Evolutionary conservation across 2,797 vertebrate genomes (phyloP).

Genomic region (Zenarchopterus dispar): DNA sequence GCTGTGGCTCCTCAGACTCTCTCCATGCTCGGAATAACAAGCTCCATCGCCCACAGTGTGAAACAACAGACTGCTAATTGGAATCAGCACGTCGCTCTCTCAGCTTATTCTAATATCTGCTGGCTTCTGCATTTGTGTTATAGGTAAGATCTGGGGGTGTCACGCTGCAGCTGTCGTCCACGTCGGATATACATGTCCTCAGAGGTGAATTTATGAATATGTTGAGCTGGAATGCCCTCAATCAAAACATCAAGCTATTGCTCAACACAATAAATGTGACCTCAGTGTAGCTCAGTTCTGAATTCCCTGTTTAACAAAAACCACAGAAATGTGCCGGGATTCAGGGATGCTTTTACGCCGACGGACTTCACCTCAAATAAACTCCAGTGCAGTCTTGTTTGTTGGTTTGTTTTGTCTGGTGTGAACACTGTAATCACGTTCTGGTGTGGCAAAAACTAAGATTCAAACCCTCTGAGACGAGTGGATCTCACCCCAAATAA

Average conservation of each 20-base stretch:
- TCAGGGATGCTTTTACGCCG: no score
- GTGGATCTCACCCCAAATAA: no score
- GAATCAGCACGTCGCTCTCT: constrained; percentile 78
- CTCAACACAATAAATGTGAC: constrained; percentile 9
- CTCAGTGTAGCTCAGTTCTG: background rate
- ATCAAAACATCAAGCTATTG: background rate
- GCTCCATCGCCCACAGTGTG: constrained; percentile 78
- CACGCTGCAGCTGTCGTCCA: constrained; percentile 55
- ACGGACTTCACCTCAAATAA: no score
- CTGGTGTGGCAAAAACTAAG: no score
- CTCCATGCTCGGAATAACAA: constrained; percentile 79
- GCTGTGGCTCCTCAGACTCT: constrained; percentile 71
- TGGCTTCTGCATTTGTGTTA: constrained; percentile 53
- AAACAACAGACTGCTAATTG: constrained; percentile 83
- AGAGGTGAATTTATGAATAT: constrained; percentile 20
- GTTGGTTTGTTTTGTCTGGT: no score
- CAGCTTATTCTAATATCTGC: constrained; percentile 74
- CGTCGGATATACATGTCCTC: constrained; percentile 24
- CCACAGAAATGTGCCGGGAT: no score
- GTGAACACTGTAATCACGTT: no score
- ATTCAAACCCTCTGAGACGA: no score
- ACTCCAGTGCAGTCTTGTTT: no score
- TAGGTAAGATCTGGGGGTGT: constrained; percentile 60
- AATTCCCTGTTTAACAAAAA: no score
- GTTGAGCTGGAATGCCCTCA: background rate